These are phyloP conservation scores for Echeneis naucrates DNA, from an alignment of 2,797 vertebrate genomes.

Conservation along the genomic window DNA sequence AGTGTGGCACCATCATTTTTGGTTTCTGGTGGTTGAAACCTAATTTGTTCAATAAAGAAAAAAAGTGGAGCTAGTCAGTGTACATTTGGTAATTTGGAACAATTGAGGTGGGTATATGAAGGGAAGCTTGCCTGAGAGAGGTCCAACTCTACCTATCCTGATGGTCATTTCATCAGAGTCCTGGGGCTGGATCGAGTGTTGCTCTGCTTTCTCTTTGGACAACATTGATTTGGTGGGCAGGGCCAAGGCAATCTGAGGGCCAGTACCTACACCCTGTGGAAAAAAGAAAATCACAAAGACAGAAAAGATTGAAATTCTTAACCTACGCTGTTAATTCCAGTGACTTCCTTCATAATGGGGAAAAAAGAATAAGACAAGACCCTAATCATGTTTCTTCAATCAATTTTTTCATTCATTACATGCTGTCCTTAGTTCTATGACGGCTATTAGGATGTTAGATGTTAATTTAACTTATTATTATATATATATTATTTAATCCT, in stretches of 20 bases:
- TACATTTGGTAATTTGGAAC: not conserved
- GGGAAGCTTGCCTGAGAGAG: constrained; percentile 94
- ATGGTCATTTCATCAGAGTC: constrained; percentile 88
- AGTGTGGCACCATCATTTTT: not conserved
- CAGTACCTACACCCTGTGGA: constrained; percentile 85
- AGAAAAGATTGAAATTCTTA: not conserved
- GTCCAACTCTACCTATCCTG: constrained; percentile 95
- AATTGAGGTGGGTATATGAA: constrained; percentile 85
- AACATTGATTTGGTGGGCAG: constrained; percentile 77
- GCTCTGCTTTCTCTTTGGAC: constrained; percentile 86
- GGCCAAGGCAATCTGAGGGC: constrained; percentile 85
- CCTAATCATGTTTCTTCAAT: not conserved
- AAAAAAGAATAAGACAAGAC: not conserved
- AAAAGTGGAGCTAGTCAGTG: not conserved
- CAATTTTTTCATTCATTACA: not conserved
- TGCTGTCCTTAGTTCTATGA: not conserved
- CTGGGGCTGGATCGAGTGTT: constrained; percentile 41
- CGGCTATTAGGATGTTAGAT: no score
- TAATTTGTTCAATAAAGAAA: not conserved
- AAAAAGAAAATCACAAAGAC: not conserved
- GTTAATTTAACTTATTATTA: no score
- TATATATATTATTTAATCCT: no score
- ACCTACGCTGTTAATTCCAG: not conserved
- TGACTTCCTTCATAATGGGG: no score
- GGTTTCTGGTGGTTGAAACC: not conserved